Percentiles rank a stretch among this genome's conserved stretches.
These are phyloP conservation scores for Tamias sibiricus DNA, from an alignment of 2,113 vertebrate species.

Conservation along the genomic window DNA sequence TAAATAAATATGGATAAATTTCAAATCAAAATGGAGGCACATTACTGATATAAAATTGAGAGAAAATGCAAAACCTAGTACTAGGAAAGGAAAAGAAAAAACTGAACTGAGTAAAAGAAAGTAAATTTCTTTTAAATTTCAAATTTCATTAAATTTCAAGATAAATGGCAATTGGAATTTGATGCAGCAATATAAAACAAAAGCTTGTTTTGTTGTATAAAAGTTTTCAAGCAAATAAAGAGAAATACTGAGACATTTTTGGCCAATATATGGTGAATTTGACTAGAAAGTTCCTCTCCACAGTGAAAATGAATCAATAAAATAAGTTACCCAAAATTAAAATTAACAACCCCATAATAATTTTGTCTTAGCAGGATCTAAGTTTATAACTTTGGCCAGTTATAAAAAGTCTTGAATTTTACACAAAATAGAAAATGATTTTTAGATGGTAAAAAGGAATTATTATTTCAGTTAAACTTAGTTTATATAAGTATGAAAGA, in stretches of 20 bases:
- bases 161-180: background rate
- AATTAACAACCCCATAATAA: conserved; percentile 17
- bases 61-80: background rate
- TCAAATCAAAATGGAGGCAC: background rate
- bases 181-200: background rate
- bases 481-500: too few relatives aligned
- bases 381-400: background rate
- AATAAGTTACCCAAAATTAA: background rate
- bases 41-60: background rate
- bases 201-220: background rate
- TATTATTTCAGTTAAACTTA: background rate
- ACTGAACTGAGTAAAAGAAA: background rate
- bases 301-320: background rate
- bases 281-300: background rate
- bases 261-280: background rate
- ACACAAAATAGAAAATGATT: conserved; percentile 5
- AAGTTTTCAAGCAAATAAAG: background rate
- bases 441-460: background rate
- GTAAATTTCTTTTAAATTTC: too few relatives aligned
- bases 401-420: conserved; percentile 21
- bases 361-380: background rate
- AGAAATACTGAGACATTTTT: background rate
- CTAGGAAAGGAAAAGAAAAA: background rate
- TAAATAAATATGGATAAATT: background rate
- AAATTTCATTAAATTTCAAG: background rate